Conservation (phyloP, 2,888 invertebrate genomes). For the Pseudococcus viburni region DNA sequence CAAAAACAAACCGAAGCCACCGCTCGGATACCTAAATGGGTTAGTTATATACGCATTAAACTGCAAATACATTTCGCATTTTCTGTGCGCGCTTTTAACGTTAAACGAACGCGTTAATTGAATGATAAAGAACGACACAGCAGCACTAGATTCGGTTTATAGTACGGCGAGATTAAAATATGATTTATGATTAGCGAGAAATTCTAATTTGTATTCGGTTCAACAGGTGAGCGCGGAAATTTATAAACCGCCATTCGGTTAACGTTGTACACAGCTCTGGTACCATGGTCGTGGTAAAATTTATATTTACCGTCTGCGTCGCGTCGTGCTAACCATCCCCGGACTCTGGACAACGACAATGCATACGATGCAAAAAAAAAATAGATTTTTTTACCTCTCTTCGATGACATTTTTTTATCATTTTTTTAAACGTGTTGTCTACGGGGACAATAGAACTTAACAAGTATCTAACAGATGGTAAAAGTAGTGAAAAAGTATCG, state of each 20-base stretch:
- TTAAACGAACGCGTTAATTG: slow-evolving; percentile 31
- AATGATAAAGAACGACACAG: slow-evolving; percentile 31
- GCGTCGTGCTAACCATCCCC: background rate
- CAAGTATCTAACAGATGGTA: no score
- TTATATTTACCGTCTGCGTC: slow-evolving; percentile 15
- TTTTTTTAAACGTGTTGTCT: background rate
- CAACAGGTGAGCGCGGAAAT: slow-evolving; percentile 53
- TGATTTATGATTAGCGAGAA: slow-evolving; percentile 42
- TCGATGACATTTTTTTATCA: background rate
- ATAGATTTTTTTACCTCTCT: background rate
- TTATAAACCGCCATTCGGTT: slow-evolving; percentile 49
- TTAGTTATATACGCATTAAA: slow-evolving; percentile 7
- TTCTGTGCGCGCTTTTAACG: background rate
- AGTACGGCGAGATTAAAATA: slow-evolving; percentile 47
- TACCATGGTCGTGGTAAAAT: background rate
- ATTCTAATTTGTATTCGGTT: slow-evolving; percentile 50
- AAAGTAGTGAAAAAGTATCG: background rate
- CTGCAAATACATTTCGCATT: slow-evolving; percentile 16
- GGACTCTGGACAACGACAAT: background rate
- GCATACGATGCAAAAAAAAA: background rate
- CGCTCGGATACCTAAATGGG: background rate
- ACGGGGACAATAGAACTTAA: background rate
- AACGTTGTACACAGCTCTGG: background rate
- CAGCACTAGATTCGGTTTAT: slow-evolving; percentile 37
- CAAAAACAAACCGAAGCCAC: background rate